Base-by-base conservation (phyloP, 1,140 invertebrate genomes). In the Drosophila mojavensis region DNA sequence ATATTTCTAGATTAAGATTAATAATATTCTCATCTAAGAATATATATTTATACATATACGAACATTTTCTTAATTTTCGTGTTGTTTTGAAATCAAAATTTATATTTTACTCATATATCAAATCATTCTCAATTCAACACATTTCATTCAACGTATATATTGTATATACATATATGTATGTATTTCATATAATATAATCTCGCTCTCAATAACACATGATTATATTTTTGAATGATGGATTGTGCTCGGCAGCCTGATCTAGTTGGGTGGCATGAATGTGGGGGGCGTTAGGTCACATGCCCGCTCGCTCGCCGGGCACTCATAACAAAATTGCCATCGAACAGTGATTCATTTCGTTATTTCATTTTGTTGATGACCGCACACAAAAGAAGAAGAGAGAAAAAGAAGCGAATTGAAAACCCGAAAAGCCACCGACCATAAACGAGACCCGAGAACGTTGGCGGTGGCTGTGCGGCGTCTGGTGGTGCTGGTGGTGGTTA, bases 371-470 rank as follows among this genome's bases (percentile, higher is more conserved):
- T 33, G n/a, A 33, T 54, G 51, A 54, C 51, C 28, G 30, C 41
- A 50, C 10, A n/a, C 36, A 39, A 39, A 39, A 36, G 33, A 36
- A 9, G 7, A 2, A 36, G 13, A 63, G 7, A 20, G 24, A 33
- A 36, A 48, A 28, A 26, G 45, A 28, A 62, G 26, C 54, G 47
- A 64, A 70, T 70, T 71, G 68, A 65, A 33, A 55, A 24, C 24
- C 53, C 68, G 28, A 28, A 26, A 28, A 51, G 48, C 51, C 17
- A 47, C 17, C 50, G 51, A 48, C 50, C 41, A 62, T 47, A 47
- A 62, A 62, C 60, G 54, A 56, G 51, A 63, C 50, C 48, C 58
- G 43, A 48, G 20, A 28, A 51, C 24, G 11, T 6, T 51, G 50
- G 50, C 26, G 48, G 24, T 50, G 47, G 20, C 47, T 10, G 17